Conservation (phyloP, 1,140 invertebrate genomes). For the Dendrolimus punctatus region DNA sequence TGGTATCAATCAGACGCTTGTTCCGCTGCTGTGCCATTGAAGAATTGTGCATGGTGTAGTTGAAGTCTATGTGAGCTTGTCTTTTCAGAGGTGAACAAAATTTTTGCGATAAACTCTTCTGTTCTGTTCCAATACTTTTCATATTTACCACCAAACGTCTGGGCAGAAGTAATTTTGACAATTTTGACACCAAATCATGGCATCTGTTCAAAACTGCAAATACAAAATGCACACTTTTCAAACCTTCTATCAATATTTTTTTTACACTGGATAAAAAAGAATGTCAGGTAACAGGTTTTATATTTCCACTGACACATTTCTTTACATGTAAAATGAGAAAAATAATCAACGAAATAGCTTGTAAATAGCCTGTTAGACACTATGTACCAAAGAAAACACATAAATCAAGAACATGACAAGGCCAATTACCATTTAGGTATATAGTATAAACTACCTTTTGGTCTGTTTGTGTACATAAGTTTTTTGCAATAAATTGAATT, state of each 20-base stretch:
- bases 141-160: conserved; percentile 44
- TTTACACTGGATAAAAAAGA: background rate
- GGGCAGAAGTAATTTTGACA: conserved; percentile 39
- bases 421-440: too few relatives aligned
- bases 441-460: too few relatives aligned
- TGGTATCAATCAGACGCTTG: conserved; percentile 45
- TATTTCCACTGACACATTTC: too few relatives aligned
- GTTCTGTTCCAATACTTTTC: conserved; percentile 21
- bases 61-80: conserved; percentile 39
- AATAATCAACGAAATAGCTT: background rate
- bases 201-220: conserved; percentile 60
- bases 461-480: too few relatives aligned
- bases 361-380: too few relatives aligned
- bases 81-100: conserved; percentile 62
- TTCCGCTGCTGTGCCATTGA: conserved; percentile 30
- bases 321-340: background rate
- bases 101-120: conserved; percentile 33
- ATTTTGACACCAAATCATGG: conserved; percentile 35
- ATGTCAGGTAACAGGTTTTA: too few relatives aligned
- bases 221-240: conserved; percentile 26
- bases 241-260: conserved; percentile 1
- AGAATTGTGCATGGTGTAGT: conserved; percentile 36
- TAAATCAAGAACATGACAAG: too few relatives aligned
- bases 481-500: too few relatives aligned
- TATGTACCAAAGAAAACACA: too few relatives aligned